A percentile compares a stretch with the other conserved stretches of the same genome.
Conservation (phyloP, 1,140 invertebrate species). For the Caenorhabditis inopinata region DNA sequence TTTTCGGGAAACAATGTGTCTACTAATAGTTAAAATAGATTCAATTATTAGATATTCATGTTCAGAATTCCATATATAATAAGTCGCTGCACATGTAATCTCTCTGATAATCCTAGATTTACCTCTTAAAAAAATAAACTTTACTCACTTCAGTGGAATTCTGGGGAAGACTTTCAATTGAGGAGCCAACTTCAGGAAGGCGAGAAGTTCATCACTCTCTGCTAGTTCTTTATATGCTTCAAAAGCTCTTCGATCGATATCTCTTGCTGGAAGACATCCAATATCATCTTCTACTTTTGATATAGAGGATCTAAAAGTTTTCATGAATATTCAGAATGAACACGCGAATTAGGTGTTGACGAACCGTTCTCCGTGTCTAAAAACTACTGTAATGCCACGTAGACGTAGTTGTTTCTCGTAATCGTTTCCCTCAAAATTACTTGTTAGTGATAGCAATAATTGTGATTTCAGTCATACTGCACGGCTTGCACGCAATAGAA, state of each 20-base stretch:
- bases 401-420: slow-evolving; percentile 6
- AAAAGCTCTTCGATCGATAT: slow-evolving; percentile 37
- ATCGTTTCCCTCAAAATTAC: background rate
- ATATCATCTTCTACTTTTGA: background rate
- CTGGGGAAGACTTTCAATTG: slow-evolving; percentile 7
- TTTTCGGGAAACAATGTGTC: too few relatives aligned
- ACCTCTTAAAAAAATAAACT: too few relatives aligned
- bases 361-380: slow-evolving; percentile 42
- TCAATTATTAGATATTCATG: too few relatives aligned
- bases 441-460: background rate
- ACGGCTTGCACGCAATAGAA: too few relatives aligned
- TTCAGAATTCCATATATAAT: too few relatives aligned
- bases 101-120: too few relatives aligned
- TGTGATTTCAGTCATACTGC: background rate
- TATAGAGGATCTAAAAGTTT: background rate
- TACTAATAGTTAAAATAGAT: too few relatives aligned
- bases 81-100: too few relatives aligned
- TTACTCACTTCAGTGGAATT: slow-evolving; percentile 12
- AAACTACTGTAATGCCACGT: slow-evolving; percentile 25
- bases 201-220: slow-evolving; percentile 7
- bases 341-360: background rate
- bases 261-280: slow-evolving; percentile 33
- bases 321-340: background rate
- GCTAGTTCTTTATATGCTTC: background rate
- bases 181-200: slow-evolving; percentile 31